phyloP scores from a whole-genome alignment of 2,113 vertebrate genomes.

The Xenopus laevis region DNA sequence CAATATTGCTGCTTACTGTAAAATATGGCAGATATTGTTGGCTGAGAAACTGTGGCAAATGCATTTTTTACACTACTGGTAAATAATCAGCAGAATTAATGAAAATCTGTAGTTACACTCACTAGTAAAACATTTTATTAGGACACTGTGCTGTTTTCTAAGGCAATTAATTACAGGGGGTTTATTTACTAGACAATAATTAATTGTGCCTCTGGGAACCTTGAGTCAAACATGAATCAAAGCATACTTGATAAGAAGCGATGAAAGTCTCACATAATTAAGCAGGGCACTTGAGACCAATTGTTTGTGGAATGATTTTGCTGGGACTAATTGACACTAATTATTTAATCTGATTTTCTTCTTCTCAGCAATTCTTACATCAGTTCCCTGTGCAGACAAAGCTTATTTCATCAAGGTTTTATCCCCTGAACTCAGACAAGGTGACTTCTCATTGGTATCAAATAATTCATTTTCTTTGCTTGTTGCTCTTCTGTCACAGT shows the following conservation, averaged over 20 bases:
- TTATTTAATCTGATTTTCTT: slow-evolving; percentile 99
- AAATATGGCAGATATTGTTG: no score
- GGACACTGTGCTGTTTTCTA: slow-evolving; percentile 66
- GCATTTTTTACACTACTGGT: slow-evolving; percentile 38
- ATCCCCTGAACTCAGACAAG: not conserved
- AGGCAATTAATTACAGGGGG: slow-evolving; percentile 74
- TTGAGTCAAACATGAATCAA: slow-evolving; percentile 95
- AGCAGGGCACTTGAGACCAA: slow-evolving; percentile 96
- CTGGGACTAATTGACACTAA: slow-evolving; percentile 99
- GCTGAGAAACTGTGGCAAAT: no score
- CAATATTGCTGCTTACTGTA: no score
- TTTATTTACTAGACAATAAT: slow-evolving; percentile 96
- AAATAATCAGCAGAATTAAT: slow-evolving; percentile 34
- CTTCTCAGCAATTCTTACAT: slow-evolving; percentile 67
- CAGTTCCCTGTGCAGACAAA: slow-evolving; percentile 54
- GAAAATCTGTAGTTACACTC: slow-evolving; percentile 45
- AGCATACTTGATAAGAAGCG: slow-evolving; percentile 87
- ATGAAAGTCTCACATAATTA: slow-evolving; percentile 97
- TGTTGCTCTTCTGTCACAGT: not conserved
- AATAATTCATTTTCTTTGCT: not conserved
- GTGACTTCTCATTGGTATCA: slow-evolving; percentile 27
- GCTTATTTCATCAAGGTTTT: slow-evolving; percentile 51
- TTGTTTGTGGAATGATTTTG: slow-evolving; percentile 97
- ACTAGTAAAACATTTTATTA: slow-evolving; percentile 56
- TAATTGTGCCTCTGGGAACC: slow-evolving; percentile 96